Base-by-base conservation (phyloP, 2,888 invertebrate species). In the Heteromurus nitidus region DNA sequence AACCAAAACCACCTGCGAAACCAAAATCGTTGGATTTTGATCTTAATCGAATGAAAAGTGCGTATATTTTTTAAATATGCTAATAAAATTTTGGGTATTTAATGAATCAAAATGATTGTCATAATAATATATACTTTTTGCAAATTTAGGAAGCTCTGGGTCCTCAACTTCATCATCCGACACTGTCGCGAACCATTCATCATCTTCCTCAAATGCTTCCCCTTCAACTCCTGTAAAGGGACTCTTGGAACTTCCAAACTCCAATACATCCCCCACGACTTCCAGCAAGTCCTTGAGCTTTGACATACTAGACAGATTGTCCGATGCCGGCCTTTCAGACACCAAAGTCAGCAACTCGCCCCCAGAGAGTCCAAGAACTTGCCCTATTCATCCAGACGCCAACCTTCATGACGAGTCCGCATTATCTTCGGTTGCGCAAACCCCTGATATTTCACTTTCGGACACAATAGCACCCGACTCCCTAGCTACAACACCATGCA, bases 231-330 rank as follows among this genome's bases (percentile, higher is more conserved):
- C n/a, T 11, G 30, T 53, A 18, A 28, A 55, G 5, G 50, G 7
- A 11, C 22, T n/a, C 31, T 11, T 60, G 7, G 60, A 28, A 26
- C 1, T 9, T n/a, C n/a, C 60, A 2, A 50, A 42, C n/a, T 26
- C 31, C 13, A 44, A 53, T 2, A 13, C 26, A 7, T 82, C 82
- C 13, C 82, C 86, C n/a, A 65, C 83, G 26, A 55, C 22, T 16
- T 84, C 85, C 13, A 70, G 65, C 31, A 84, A 83, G 62, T 86
- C 86, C 1, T 73, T 77, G 18, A 83, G 85, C 28, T 80, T 85
- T 50, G 85, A 85, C 30, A 77, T 55, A 20, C 26, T 86, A 20
- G 86, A 86, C 24, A 68, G 70, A 11, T 47, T 86, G 0, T 86
- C 86, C 0, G 86, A 86, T 60, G 42, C 53, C 16, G 79, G 62